These are phyloP conservation scores for Darevskia mixta DNA, from an alignment of 2,797 vertebrate genomes.

Conservation along the genomic window DNA sequence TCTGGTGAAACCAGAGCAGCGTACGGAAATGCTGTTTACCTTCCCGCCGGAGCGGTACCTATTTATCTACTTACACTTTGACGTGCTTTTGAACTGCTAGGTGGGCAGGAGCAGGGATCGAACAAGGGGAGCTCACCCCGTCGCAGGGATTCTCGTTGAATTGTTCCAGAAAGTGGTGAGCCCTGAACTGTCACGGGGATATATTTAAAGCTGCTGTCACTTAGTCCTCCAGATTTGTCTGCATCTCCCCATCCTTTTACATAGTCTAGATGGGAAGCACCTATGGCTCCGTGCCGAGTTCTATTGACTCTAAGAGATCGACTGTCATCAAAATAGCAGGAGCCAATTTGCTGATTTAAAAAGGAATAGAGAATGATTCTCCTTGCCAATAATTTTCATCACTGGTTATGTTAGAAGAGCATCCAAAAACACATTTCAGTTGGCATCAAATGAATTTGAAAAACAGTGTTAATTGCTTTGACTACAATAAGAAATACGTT, in stretches of 20 bases:
- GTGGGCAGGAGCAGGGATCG: too few species aligned
- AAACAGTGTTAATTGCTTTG: conserved; percentile 30
- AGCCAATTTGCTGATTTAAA: background rate
- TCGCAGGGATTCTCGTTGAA: background rate
- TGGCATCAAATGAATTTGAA: background rate
- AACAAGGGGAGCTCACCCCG: too few species aligned
- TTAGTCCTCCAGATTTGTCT: background rate
- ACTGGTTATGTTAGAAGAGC: background rate
- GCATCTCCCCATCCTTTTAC: background rate
- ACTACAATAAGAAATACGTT: conserved; percentile 11
- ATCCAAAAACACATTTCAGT: conserved; percentile 12
- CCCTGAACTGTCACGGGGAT: background rate
- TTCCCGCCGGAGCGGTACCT: too few species aligned
- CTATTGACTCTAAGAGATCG: background rate
- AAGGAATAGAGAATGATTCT: background rate
- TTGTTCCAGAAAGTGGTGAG: background rate
- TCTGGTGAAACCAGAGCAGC: too few species aligned
- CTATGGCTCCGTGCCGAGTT: background rate
- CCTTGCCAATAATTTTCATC: background rate
- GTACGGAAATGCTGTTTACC: too few species aligned
- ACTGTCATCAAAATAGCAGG: conserved; percentile 7
- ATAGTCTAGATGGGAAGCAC: background rate
- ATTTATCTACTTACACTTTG: too few species aligned
- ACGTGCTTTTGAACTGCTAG: too few species aligned
- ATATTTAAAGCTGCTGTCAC: background rate